These are phyloP conservation scores for Periphyllus acericola DNA, from an alignment of 2,888 invertebrate species.

Conservation along the genomic window DNA sequence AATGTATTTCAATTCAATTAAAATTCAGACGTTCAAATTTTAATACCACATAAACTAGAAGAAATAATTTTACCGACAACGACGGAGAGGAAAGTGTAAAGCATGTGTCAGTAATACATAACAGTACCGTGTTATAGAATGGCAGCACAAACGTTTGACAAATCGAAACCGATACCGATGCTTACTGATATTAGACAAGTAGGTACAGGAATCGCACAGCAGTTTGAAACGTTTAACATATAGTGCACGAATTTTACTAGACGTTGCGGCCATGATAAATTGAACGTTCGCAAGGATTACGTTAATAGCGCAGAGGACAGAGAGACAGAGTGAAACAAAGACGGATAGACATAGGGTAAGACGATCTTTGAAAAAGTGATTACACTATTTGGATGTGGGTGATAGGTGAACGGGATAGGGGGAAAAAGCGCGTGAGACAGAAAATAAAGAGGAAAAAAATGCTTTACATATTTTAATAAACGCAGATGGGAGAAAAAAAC, in stretches of 20 bases:
- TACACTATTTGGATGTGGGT: background rate
- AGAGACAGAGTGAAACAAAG: background rate
- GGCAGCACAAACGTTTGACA: no score
- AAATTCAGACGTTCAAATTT: no score
- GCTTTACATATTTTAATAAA: constrained; percentile 57
- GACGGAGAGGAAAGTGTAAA: no score
- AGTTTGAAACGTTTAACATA: no score
- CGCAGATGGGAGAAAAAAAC: background rate
- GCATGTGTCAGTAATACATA: no score
- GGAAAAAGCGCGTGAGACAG: background rate
- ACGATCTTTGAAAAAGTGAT: background rate
- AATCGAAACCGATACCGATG: no score
- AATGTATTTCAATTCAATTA: no score
- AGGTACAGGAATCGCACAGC: no score
- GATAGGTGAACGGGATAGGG: background rate
- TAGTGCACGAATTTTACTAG: background rate
- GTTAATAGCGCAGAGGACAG: background rate
- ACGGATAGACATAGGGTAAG: background rate
- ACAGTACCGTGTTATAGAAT: no score
- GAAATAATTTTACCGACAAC: no score
- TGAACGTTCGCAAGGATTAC: background rate
- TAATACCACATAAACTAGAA: no score
- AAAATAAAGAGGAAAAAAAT: background rate
- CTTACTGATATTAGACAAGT: no score
- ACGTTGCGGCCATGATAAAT: background rate